Conservation (phyloP, 2,113 vertebrate species). For the Heloderma charlesbogerti region DNA sequence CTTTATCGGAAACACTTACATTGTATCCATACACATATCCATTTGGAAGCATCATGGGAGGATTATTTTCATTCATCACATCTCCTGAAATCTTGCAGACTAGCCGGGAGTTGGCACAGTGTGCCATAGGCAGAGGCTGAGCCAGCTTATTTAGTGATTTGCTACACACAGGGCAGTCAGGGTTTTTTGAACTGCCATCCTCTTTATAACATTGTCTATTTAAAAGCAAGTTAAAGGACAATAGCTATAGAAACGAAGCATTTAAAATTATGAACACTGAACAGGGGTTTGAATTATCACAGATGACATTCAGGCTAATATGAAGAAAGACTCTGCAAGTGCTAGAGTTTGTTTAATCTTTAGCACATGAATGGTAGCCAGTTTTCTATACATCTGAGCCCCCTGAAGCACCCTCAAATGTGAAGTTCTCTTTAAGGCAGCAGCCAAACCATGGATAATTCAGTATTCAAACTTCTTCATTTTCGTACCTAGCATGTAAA, state of each 20-base stretch:
- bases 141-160: conserved; percentile 98
- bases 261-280: neutral
- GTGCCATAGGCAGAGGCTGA: conserved; percentile 97
- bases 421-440: neutral
- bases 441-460: neutral
- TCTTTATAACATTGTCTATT: conserved; percentile 99
- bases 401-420: neutral
- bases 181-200: conserved; percentile 96
- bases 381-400: neutral
- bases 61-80: conserved; percentile 99
- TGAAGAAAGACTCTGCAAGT: too few species aligned
- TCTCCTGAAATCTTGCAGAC: conserved; percentile 99
- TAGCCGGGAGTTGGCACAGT: conserved; percentile 98
- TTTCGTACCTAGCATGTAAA: neutral
- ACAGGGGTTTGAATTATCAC: neutral
- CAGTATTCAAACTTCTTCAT: neutral
- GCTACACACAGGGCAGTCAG: conserved; percentile 98
- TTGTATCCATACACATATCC: conserved; percentile 99
- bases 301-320: neutral
- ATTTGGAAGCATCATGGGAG: conserved; percentile 99
- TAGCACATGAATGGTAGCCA: neutral
- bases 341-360: neutral
- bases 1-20: conserved; percentile 78
- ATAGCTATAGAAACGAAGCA: neutral
- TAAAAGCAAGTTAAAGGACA: conserved; percentile 71